Evolutionary conservation across 2,888 invertebrate species (phyloP).

Genomic region (Agonopterix subpropinquella): DNA sequence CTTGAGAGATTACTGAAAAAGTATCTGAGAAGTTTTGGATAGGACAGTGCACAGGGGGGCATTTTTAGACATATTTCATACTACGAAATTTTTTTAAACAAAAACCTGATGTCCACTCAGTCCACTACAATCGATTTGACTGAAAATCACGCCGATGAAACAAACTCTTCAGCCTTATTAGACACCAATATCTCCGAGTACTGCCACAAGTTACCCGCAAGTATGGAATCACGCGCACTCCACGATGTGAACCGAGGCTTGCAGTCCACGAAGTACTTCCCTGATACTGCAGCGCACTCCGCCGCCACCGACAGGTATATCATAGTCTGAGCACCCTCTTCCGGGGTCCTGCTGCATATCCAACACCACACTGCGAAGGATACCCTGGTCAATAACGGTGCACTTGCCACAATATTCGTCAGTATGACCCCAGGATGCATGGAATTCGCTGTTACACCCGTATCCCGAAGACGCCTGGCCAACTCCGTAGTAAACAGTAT

Average conservation of each 20-base stretch:
- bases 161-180: background rate
- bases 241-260: conserved; percentile 22
- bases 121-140: too few species aligned
- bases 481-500: conserved; percentile 38
- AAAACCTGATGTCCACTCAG: too few species aligned
- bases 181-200: conserved; percentile 2
- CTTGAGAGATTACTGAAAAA: too few species aligned
- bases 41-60: too few species aligned
- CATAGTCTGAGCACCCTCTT: conserved; percentile 83
- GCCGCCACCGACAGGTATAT: conserved; percentile 80
- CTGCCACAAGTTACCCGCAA: conserved; percentile 1
- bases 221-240: background rate
- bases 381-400: conserved; percentile 22
- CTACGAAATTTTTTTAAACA: too few species aligned
- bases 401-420: conserved; percentile 82
- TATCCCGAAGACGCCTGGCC: conserved; percentile 25
- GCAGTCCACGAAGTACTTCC: conserved; percentile 85
- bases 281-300: conserved; percentile 77
- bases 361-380: conserved; percentile 12
- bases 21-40: too few species aligned
- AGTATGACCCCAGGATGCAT: conserved; percentile 87
- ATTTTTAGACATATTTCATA: too few species aligned
- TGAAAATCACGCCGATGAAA: background rate
- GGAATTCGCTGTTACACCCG: conserved; percentile 81
- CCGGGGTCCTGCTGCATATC: conserved; percentile 70